A percentile compares a stretch with the other conserved stretches of the same genome.
These are phyloP conservation scores for Drosophila elegans DNA, from an alignment of 1,140 invertebrate genomes.

Conservation along the genomic window DNA sequence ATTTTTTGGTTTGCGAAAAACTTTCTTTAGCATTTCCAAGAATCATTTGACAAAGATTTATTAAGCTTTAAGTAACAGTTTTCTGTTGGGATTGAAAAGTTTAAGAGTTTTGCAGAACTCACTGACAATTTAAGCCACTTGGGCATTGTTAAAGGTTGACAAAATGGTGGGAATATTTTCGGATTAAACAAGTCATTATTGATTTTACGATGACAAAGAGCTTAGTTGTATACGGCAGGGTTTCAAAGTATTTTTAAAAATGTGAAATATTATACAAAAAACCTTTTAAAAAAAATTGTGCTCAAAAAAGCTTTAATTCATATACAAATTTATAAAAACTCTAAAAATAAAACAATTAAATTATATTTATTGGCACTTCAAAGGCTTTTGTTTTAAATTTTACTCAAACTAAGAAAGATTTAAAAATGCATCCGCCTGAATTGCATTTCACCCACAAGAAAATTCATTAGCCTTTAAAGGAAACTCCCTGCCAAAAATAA, in stretches of 20 bases:
- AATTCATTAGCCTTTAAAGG: slow-evolving; percentile 14
- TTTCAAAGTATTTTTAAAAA: neutral
- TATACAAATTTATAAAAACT: too few relatives aligned
- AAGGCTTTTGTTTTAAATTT: neutral
- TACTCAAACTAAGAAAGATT: neutral
- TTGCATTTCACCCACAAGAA: slow-evolving; percentile 4
- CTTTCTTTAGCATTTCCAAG: slow-evolving; percentile 8
- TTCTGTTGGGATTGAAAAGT: slow-evolving; percentile 25
- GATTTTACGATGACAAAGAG: neutral
- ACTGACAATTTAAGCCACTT: slow-evolving; percentile 17
- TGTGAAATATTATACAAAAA: too few relatives aligned
- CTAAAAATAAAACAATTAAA: too few relatives aligned
- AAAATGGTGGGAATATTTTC: neutral
- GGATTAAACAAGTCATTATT: neutral
- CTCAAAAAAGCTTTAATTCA: too few relatives aligned
- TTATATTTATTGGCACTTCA: too few relatives aligned
- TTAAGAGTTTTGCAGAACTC: neutral
- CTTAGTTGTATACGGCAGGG: neutral
- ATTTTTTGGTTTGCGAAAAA: neutral
- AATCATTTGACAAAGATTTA: slow-evolving; percentile 19
- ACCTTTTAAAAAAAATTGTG: too few relatives aligned
- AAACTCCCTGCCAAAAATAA: slow-evolving; percentile 32
- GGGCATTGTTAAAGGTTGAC: neutral
- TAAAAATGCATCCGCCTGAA: neutral
- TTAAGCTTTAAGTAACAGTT: slow-evolving; percentile 17